Percentiles rank a stretch among this genome's conserved stretches.
Evolutionary conservation across 1,140 invertebrate genomes (phyloP).

Genomic region (Euura saliciscinereae): DNA sequence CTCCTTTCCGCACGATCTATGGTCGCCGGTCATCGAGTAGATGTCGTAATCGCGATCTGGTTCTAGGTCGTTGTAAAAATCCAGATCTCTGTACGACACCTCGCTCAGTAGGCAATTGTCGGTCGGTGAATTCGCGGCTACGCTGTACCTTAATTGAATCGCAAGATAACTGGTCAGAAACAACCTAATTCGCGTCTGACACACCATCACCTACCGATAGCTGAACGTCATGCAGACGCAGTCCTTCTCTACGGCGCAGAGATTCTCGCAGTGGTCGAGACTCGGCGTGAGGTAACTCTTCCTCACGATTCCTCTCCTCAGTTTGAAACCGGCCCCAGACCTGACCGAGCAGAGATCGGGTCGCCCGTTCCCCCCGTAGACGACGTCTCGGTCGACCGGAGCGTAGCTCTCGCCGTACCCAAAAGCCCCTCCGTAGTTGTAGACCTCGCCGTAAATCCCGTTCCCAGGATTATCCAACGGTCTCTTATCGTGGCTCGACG

Average conservation of each 20-base stretch:
- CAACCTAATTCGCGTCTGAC: constrained; percentile 1
- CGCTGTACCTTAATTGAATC: constrained; percentile 48
- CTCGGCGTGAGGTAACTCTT: constrained; percentile 68
- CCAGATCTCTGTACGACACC: constrained; percentile 67
- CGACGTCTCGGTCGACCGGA: constrained; percentile 31
- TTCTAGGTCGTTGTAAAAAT: constrained; percentile 75
- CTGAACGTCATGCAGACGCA: constrained; percentile 78
- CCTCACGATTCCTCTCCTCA: constrained; percentile 68
- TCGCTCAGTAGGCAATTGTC: constrained; percentile 81
- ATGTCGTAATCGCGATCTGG: constrained; percentile 80
- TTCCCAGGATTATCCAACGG: neutral
- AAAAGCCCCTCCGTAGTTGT: constrained; percentile 45
- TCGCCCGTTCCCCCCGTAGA: constrained; percentile 22
- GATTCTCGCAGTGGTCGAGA: constrained; percentile 74
- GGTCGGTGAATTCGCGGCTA: constrained; percentile 48
- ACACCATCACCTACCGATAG: constrained; percentile 63
- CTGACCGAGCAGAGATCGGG: constrained; percentile 68
- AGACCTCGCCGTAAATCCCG: constrained; percentile 10
- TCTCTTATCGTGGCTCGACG: constrained; percentile 17
- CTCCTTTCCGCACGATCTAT: constrained; percentile 33
- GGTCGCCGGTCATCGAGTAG: constrained; percentile 69
- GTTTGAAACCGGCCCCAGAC: constrained; percentile 72
- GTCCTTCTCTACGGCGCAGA: constrained; percentile 72
- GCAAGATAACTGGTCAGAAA: constrained; percentile 1
- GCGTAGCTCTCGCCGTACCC: constrained; percentile 44